These are phyloP conservation scores for Pemphredon lugubris DNA, from an alignment of 2,888 invertebrate genomes.

Conservation along the genomic window DNA sequence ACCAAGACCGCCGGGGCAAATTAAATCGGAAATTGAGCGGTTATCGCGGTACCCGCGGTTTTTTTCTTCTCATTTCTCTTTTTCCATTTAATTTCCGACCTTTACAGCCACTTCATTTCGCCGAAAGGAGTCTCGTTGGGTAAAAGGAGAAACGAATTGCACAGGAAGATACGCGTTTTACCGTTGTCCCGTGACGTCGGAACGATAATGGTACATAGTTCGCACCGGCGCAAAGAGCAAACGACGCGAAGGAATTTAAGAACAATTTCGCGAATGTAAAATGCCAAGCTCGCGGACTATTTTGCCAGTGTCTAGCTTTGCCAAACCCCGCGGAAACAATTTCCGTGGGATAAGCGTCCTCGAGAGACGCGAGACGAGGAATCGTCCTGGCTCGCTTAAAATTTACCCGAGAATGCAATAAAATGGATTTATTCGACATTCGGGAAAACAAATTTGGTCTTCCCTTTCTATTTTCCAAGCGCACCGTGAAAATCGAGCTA, in stretches of 20 bases:
- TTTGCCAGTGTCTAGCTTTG: constrained; percentile 58
- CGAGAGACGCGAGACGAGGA: constrained; percentile 38
- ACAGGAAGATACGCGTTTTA: constrained; percentile 1
- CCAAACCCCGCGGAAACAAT: constrained; percentile 62
- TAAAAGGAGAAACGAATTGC: no score
- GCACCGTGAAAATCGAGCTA: neutral
- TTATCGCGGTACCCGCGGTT: neutral
- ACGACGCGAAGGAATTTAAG: constrained; percentile 16
- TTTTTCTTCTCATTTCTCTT: neutral
- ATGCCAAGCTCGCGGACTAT: constrained; percentile 24
- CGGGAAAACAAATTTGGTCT: neutral
- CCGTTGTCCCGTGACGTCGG: constrained; percentile 4
- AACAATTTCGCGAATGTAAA: constrained; percentile 42
- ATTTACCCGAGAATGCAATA: constrained; percentile 33
- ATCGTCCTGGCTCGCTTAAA: constrained; percentile 28
- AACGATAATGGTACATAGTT: neutral
- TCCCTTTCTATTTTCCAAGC: neutral
- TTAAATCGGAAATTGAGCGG: neutral
- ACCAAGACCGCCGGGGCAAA: neutral
- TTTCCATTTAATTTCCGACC: neutral
- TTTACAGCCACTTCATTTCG: neutral
- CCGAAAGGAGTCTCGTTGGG: no score
- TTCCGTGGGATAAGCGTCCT: constrained; percentile 31
- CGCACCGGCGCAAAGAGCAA: neutral
- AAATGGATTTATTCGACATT: constrained; percentile 42